Evolutionary conservation across 1,140 invertebrate species (phyloP).

Genomic region (Stegodyphus dumicola): DNA sequence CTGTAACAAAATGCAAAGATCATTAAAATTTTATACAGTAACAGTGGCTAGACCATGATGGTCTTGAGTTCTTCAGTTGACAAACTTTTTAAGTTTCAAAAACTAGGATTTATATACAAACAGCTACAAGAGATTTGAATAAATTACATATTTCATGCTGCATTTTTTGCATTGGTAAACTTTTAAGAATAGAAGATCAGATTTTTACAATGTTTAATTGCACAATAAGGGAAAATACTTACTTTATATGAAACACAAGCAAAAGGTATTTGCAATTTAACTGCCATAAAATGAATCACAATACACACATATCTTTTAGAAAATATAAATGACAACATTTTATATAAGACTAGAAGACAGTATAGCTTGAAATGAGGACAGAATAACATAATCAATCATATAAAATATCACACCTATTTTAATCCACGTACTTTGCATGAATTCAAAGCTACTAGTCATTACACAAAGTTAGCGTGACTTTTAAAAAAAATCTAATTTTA

Average conservation of each 20-base stretch:
- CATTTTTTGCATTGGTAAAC: neutral
- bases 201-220: neutral
- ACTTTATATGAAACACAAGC: neutral
- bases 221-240: neutral
- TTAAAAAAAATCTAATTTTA: no score
- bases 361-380: no score
- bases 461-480: no score
- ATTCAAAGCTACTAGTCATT: no score
- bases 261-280: neutral
- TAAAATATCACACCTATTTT: no score
- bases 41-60: constrained; percentile 34
- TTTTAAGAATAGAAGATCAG: neutral
- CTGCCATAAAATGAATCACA: neutral
- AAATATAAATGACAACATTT: neutral
- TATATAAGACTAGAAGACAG: no score
- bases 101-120: constrained; percentile 45
- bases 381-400: no score
- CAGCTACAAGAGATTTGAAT: constrained; percentile 5
- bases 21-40: constrained; percentile 56
- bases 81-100: constrained; percentile 27
- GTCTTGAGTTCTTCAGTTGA: neutral
- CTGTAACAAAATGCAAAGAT: constrained; percentile 57
- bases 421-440: no score
- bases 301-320: neutral
- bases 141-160: neutral